A percentile compares a stretch with the other conserved stretches of the same genome.
Evolutionary conservation across 2,113 vertebrate genomes (phyloP).

Genomic region (Sialia sialis): DNA sequence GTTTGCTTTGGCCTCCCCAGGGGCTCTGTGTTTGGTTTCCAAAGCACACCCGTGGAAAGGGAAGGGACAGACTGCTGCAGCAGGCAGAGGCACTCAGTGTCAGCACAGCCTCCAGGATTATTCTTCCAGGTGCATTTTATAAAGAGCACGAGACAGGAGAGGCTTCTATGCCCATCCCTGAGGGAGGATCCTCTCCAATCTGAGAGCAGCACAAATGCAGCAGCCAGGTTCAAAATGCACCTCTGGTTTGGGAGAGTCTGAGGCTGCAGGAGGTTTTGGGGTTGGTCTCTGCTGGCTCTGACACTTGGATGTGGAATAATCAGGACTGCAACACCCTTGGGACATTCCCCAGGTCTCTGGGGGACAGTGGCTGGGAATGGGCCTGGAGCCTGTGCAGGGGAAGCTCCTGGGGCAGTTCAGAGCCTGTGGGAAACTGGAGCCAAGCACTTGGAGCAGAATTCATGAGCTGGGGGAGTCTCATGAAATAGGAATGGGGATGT

Average conservation of each 20-base stretch:
- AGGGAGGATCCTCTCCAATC: background rate
- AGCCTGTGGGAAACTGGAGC: background rate
- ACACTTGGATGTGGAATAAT: background rate
- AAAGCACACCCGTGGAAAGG: background rate
- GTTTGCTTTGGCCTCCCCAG: conserved; percentile 25
- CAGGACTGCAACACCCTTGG: background rate
- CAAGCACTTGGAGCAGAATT: fast-evolving
- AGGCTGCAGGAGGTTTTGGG: background rate
- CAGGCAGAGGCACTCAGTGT: background rate
- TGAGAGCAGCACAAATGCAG: background rate
- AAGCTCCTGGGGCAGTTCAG: background rate
- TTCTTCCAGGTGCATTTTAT: conserved; percentile 45
- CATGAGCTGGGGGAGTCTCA: background rate
- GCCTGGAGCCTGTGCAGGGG: background rate
- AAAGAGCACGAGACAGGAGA: background rate
- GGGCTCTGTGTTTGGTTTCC: conserved; percentile 27
- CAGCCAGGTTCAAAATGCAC: background rate
- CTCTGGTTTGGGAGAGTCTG: background rate
- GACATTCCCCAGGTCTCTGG: fast-evolving
- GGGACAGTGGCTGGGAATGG: background rate
- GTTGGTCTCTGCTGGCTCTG: background rate
- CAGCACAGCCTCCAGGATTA: background rate
- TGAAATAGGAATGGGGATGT: fast-evolving
- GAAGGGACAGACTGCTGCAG: background rate
- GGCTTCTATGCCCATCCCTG: background rate